Percentiles rank a stretch among this genome's conserved stretches.
These are phyloP conservation scores for Setipinna tenuifilis DNA, from an alignment of 2,797 vertebrate genomes.

Conservation along the genomic window DNA sequence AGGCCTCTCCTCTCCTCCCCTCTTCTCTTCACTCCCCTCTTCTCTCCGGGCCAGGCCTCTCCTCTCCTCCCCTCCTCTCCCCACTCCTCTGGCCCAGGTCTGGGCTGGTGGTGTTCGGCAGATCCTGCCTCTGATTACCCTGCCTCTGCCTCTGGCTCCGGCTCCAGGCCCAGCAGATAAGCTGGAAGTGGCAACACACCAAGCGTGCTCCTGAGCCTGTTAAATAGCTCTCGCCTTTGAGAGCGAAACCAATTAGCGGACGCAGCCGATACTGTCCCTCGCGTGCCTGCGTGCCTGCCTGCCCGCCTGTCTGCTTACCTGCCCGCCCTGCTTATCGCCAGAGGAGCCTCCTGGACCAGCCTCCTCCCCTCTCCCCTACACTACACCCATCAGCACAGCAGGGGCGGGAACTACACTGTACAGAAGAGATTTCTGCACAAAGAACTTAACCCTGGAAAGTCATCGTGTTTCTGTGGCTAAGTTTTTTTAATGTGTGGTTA, in stretches of 20 bases:
- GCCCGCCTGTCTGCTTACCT: background rate
- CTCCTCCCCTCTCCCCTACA: no score
- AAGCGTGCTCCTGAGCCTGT: background rate
- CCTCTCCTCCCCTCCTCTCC: no score
- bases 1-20: no score
- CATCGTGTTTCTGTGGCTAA: no score
- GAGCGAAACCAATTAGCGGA: slow-evolving; percentile 19
- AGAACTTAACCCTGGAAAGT: no score
- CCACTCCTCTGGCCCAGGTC: background rate
- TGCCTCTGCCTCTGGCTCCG: background rate
- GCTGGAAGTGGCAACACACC: background rate
- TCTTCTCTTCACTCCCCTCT: no score
- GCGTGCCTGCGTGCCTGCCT: background rate
- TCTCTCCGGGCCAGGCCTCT: no score
- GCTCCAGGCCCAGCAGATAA: background rate
- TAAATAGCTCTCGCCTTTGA: slow-evolving; percentile 15
- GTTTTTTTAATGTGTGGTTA: no score
- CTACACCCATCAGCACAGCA: no score
- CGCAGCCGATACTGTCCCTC: slow-evolving; percentile 4
- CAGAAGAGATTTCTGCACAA: no score
- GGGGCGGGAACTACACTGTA: no score
- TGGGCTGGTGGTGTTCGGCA: background rate
- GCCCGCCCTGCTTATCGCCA: background rate
- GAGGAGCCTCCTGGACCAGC: no score
- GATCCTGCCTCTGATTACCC: background rate